Evolutionary conservation across 1,140 invertebrate species (phyloP).

Genomic region (Rhopalosiphum maidis): DNA sequence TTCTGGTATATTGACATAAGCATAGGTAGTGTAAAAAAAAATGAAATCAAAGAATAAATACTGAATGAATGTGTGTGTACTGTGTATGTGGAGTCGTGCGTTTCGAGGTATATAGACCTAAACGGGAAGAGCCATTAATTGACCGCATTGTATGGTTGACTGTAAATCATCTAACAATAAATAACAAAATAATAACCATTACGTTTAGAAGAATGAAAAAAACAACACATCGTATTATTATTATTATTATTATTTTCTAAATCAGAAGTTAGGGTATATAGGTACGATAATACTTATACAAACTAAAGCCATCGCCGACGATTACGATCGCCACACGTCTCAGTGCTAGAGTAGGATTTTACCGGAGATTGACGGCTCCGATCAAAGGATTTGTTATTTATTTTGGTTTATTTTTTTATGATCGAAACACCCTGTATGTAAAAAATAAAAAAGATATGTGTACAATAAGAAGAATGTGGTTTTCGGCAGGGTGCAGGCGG

Average conservation of each 20-base stretch:
- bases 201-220: slow-evolving; percentile 8
- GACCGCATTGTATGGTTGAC: slow-evolving; percentile 51
- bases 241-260: slow-evolving; percentile 4
- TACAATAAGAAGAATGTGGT: slow-evolving; percentile 34
- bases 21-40: not conserved
- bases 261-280: not conserved
- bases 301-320: not conserved
- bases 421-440: slow-evolving; percentile 35
- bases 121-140: slow-evolving; percentile 57
- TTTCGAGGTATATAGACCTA: slow-evolving; percentile 36
- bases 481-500: not conserved
- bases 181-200: not conserved
- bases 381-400: slow-evolving; percentile 51
- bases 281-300: not conserved
- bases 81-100: slow-evolving; percentile 49
- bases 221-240: not conserved
- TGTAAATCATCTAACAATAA: slow-evolving; percentile 46
- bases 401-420: slow-evolving; percentile 12
- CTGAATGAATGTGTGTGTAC: not conserved
- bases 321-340: slow-evolving; percentile 31
- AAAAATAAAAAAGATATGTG: not conserved
- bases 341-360: not conserved
- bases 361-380: not conserved
- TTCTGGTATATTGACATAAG: slow-evolving; percentile 44
- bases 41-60: slow-evolving; percentile 46